These are phyloP conservation scores for Malthinus seriepunctatus DNA, from an alignment of 2,888 invertebrate genomes.

Conservation along the genomic window DNA sequence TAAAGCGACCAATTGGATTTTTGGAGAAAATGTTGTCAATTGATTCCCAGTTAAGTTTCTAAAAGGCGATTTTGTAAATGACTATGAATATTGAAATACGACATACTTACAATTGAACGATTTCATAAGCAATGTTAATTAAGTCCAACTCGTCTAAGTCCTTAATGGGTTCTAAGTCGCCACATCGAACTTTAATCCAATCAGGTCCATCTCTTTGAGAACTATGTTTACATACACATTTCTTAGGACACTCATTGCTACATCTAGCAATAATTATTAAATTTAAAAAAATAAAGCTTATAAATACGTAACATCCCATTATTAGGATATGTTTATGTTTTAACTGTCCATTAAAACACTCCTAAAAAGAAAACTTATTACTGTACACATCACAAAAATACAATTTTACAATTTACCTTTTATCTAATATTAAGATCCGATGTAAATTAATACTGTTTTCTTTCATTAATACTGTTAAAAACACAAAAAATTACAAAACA, in stretches of 20 bases:
- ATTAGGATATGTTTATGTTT: conserved; percentile 1
- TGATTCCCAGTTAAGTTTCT: conserved; percentile 71
- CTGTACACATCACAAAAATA: not conserved
- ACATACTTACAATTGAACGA: conserved; percentile 67
- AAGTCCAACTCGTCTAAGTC: conserved; percentile 67
- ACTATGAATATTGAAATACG: not conserved
- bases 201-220: conserved; percentile 58
- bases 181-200: conserved; percentile 65
- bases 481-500: conserved; percentile 7
- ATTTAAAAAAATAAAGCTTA: conserved; percentile 14
- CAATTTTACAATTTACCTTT: not conserved
- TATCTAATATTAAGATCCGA: not conserved
- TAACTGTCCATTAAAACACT: not conserved
- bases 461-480: conserved; percentile 18
- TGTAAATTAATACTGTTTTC: conserved; percentile 9
- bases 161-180: conserved; percentile 62
- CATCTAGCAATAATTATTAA: conserved; percentile 14
- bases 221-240: conserved; percentile 61
- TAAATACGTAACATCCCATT: conserved; percentile 14
- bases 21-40: conserved; percentile 62
- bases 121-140: conserved; percentile 62
- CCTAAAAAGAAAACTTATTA: conserved; percentile 4
- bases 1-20: conserved; percentile 66
- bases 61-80: conserved; percentile 46
- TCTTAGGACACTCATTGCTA: conserved; percentile 56